Evolutionary conservation across 1,140 invertebrate genomes (phyloP), one percentile per base, ranked within the genome.

Genomic region (Bombus confusus): DNA sequence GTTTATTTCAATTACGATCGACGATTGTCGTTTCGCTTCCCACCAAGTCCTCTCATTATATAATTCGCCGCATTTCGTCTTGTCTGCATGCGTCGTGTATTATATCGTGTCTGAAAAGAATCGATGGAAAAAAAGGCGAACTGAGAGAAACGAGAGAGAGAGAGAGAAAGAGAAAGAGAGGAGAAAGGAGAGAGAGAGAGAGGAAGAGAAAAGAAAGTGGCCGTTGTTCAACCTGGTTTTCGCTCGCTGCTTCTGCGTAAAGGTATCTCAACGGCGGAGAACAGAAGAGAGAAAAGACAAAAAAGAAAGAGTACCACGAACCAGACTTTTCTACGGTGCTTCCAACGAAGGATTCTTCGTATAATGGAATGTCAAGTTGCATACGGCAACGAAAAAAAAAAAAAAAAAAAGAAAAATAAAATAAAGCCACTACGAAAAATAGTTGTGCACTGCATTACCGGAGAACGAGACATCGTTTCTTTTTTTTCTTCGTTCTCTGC

Each of bases 281-380:
- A 47, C n/a, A n/a, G n/a, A 2, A n/a, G 15, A 41, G 18, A 68
- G 22, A 34, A 68, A 22, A 73, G n/a, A 31, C 9, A 25, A 73
- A 31, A 6, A 8, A 41, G 0, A 15, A 43, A 22, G 41, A 73
- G 13, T 72, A 10, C 37, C 69, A 37, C 37, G 41, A 31, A 47
- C 28, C 4, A 1, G 72, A 52, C 72, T 52, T 52, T n/a, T 74
- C 41, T 31, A 47, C 71, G 43, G 25, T 25, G 22, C 72, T 22
- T 31, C 2, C 1, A 43, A 57, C 15, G 64, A 71, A 76, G 18
- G 47, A 72, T 72, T 80, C 47, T 10, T 25, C 2, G 31, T 28
- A 28, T 69, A 77, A 83, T 83, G 73, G 37, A 69, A 77, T 69
- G 73, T 77, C 62, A 52, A 68, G 75, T 77, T 52, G 25, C 31